Evolutionary conservation across 2,797 vertebrate species (phyloP).

Genomic region (Argya squamiceps): DNA sequence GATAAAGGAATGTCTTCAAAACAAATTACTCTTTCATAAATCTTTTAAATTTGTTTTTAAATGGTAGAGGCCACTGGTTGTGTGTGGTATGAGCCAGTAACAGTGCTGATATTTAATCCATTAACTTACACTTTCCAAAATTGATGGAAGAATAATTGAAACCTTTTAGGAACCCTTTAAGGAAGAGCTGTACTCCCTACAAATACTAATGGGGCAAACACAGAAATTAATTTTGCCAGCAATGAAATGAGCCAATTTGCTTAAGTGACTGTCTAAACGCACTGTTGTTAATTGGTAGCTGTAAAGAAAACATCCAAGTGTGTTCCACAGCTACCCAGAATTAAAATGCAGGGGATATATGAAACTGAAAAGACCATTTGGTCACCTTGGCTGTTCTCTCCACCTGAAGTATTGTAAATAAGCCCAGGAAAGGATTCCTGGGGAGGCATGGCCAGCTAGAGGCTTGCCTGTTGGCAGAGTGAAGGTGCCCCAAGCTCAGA

Average conservation of each 20-base stretch:
- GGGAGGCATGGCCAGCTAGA: neutral
- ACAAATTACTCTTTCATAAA: neutral
- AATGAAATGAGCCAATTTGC: neutral
- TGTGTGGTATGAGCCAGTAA: neutral
- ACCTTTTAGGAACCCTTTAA: neutral
- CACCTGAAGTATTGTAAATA: neutral
- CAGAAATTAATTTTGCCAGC: neutral
- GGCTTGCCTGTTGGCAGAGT: neutral
- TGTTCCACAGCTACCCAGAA: neutral
- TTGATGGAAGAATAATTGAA: neutral
- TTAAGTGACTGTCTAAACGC: neutral
- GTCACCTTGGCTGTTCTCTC: neutral
- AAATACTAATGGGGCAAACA: neutral
- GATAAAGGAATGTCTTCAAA: neutral
- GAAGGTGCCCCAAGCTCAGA: neutral
- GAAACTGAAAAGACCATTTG: neutral
- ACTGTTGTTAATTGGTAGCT: neutral
- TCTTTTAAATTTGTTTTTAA: neutral
- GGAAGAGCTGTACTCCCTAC: neutral
- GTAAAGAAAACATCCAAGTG: neutral
- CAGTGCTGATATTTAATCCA: neutral
- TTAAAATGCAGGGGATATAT: neutral
- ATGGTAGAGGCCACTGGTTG: neutral
- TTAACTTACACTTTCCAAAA: neutral
- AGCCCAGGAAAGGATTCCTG: neutral